phyloP scores from a whole-genome alignment of 2,888 invertebrate genomes.

The Aromia moschata region DNA sequence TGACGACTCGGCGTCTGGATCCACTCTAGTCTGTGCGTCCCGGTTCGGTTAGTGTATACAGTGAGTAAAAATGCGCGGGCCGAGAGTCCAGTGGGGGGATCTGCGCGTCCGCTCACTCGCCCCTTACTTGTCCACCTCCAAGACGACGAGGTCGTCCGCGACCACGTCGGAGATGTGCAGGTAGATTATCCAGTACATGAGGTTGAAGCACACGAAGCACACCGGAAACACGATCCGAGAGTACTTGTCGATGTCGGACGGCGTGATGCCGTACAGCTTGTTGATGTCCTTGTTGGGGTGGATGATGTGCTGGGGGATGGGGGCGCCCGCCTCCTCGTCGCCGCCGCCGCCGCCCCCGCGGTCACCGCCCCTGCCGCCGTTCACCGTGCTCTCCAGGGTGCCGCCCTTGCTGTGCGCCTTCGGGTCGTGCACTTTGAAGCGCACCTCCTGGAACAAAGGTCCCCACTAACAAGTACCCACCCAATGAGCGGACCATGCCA shows the following conservation, averaged over 20 bases:
- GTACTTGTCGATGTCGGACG: slow-evolving; percentile 99
- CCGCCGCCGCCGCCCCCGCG: slow-evolving; percentile 71
- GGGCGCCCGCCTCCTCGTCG: slow-evolving; percentile 72
- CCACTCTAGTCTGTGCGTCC: slow-evolving; percentile 47
- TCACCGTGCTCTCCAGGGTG: slow-evolving; percentile 89
- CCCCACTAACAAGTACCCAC: slow-evolving; percentile 71
- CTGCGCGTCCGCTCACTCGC: slow-evolving; percentile 38
- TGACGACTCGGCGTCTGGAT: slow-evolving; percentile 29
- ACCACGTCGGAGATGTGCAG: slow-evolving; percentile 96
- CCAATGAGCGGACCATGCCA: no score
- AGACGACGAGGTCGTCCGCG: slow-evolving; percentile 89
- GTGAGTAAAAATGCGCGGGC: slow-evolving; percentile 52
- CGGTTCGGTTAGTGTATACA: no score
- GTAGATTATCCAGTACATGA: slow-evolving; percentile 98
- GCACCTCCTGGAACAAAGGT: slow-evolving; percentile 86
- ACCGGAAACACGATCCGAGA: slow-evolving; percentile 98
- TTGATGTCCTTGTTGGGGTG: slow-evolving; percentile 93
- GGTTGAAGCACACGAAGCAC: slow-evolving; percentile 98
- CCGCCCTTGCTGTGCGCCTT: slow-evolving; percentile 94
- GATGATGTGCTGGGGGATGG: slow-evolving; percentile 79
- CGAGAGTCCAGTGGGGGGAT: slow-evolving; percentile 53
- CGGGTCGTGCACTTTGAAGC: slow-evolving; percentile 94
- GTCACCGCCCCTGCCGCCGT: slow-evolving; percentile 77
- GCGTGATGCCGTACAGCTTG: slow-evolving; percentile 91
- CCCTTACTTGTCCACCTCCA: slow-evolving; percentile 73